These are phyloP conservation scores for Propithecus perrieri DNA, from an alignment of 2,797 vertebrate genomes.

Conservation along the genomic window DNA sequence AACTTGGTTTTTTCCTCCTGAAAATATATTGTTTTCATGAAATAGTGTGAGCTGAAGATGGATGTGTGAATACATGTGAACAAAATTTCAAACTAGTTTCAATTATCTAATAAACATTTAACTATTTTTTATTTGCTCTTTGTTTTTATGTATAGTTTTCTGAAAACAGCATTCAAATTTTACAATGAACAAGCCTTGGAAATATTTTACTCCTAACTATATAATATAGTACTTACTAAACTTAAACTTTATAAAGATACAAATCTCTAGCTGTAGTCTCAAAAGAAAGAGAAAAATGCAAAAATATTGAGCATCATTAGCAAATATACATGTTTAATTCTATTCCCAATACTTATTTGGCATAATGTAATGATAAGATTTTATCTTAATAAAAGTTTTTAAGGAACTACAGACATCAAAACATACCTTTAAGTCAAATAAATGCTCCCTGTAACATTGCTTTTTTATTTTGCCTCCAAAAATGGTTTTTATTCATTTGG, in stretches of 20 bases:
- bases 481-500: conserved; percentile 70
- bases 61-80: neutral
- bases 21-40: neutral
- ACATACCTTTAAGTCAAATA: neutral
- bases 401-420: neutral
- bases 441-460: neutral
- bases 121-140: neutral
- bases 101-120: neutral
- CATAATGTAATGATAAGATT: neutral
- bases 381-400: neutral
- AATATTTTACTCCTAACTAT: neutral
- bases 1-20: neutral
- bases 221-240: too few relatives aligned
- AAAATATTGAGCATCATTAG: too few relatives aligned
- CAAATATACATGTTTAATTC: neutral
- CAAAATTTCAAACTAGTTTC: neutral
- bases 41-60: neutral
- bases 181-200: neutral
- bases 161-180: neutral
- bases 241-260: too few relatives aligned
- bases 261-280: too few relatives aligned
- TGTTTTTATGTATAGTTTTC: neutral
- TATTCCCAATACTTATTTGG: neutral
- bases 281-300: too few relatives aligned
- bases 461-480: conserved; percentile 39